Conservation (phyloP, 2,797 vertebrate species). For the Vireo griseus region DNA sequence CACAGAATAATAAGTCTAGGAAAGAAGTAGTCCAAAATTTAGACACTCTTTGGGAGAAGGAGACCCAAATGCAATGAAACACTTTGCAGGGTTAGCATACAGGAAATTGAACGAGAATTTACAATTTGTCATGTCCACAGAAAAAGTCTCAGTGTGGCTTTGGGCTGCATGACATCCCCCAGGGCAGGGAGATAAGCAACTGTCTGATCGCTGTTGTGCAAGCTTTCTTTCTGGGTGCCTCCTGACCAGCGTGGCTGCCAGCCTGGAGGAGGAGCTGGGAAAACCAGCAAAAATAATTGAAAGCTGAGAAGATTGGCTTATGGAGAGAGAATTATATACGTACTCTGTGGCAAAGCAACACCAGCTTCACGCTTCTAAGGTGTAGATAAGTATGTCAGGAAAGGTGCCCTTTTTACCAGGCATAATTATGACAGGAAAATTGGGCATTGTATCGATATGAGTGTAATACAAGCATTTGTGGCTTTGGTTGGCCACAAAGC, state of each 20-base stretch:
- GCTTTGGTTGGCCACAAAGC: background rate
- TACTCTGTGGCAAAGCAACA: background rate
- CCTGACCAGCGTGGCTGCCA: fast-evolving
- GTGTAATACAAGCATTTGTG: background rate
- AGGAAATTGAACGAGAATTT: constrained; percentile 7
- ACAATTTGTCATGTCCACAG: background rate
- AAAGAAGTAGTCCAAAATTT: background rate
- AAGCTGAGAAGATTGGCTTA: background rate
- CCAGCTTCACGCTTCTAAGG: fast-evolving
- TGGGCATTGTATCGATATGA: background rate
- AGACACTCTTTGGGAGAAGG: background rate
- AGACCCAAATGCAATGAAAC: constrained; percentile 25
- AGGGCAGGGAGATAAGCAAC: constrained; percentile 10
- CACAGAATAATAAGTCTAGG: background rate
- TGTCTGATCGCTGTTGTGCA: background rate
- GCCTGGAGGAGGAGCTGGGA: background rate
- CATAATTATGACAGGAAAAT: background rate
- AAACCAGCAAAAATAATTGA: background rate
- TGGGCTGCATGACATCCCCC: background rate
- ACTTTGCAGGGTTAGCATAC: background rate
- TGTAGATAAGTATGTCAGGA: background rate
- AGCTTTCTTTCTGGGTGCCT: background rate
- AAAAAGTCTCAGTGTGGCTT: background rate
- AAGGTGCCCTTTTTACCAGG: background rate
- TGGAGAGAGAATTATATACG: background rate